Conservation (phyloP, 92 coral and sea anemone species). For the Parazoanthus atlanticus region DNA sequence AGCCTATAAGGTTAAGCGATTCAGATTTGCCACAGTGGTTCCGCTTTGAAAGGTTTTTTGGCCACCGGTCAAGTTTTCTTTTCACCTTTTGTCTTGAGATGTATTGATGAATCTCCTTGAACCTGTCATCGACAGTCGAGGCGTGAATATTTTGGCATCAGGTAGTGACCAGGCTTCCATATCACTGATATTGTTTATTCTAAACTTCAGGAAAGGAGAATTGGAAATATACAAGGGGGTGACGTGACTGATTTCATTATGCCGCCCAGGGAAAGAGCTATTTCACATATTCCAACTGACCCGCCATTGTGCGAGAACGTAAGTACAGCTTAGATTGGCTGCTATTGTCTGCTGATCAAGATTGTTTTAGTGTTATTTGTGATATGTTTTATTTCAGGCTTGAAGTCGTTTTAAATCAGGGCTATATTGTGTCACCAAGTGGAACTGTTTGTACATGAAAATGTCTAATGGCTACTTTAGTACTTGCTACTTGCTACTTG, state of each 20-base stretch:
- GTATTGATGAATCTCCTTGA: background rate
- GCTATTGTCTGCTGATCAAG: background rate
- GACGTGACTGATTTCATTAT: slow-evolving; percentile 68
- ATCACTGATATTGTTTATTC: slow-evolving; percentile 9
- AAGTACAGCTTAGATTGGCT: slow-evolving; percentile 40
- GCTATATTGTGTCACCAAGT: background rate
- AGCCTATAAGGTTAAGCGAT: background rate
- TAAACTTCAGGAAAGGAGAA: slow-evolving; percentile 42
- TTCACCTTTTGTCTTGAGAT: slow-evolving; percentile 23
- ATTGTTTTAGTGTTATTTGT: background rate
- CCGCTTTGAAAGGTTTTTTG: background rate
- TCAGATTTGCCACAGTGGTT: background rate
- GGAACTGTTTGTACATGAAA: background rate
- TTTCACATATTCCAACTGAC: slow-evolving; percentile 85
- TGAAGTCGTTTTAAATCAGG: background rate
- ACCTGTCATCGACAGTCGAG: slow-evolving; percentile 19
- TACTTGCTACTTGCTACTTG: background rate
- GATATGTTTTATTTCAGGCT: slow-evolving; percentile 6
- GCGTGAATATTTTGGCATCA: slow-evolving; percentile 26
- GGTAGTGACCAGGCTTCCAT: background rate
- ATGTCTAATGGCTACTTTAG: background rate
- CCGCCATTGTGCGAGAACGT: slow-evolving; percentile 94
- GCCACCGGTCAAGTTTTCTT: slow-evolving; percentile 35
- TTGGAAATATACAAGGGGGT: slow-evolving; percentile 35
- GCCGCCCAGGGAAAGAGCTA: slow-evolving; percentile 82